Conservation (phyloP, 2,113 vertebrate species). For the Oncorhynchus keta region DNA sequence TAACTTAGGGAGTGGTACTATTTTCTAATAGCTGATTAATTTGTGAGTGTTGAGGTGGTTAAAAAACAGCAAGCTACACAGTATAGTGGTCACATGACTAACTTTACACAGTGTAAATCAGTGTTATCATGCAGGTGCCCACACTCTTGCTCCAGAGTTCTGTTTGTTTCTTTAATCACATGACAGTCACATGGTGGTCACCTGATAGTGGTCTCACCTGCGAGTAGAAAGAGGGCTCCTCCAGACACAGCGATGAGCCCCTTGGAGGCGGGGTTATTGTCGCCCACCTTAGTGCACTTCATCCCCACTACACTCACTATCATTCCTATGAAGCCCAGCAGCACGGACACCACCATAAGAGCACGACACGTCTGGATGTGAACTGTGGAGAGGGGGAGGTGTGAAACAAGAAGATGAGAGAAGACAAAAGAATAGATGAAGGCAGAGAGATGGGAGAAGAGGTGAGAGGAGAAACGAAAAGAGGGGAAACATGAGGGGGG, state of each 20-base stretch:
- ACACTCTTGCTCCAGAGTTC: too few relatives aligned
- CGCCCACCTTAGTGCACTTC: constrained; percentile 96
- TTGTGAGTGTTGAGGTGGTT: too few relatives aligned
- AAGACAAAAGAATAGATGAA: background rate
- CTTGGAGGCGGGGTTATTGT: constrained; percentile 89
- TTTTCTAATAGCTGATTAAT: too few relatives aligned
- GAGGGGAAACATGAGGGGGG: background rate
- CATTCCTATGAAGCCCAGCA: constrained; percentile 91
- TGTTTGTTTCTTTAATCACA: too few relatives aligned
- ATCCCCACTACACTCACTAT: constrained; percentile 93
- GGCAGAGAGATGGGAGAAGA: background rate
- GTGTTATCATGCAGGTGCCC: too few relatives aligned
- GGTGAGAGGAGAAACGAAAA: background rate
- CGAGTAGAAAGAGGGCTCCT: constrained; percentile 87
- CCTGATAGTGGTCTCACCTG: constrained; percentile 72
- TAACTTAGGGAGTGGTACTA: too few relatives aligned
- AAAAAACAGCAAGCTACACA: too few relatives aligned
- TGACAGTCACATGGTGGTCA: too few relatives aligned
- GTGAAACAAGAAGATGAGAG: background rate
- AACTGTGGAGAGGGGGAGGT: constrained; percentile 66
- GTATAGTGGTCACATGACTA: too few relatives aligned
- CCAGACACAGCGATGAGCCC: constrained; percentile 86
- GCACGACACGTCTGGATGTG: constrained; percentile 94
- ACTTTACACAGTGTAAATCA: too few relatives aligned
- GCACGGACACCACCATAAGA: constrained; percentile 92